A percentile compares a stretch with the other conserved stretches of the same genome.
Conservation (phyloP, 1,140 invertebrate genomes). For the Oedothorax gibbosus region DNA sequence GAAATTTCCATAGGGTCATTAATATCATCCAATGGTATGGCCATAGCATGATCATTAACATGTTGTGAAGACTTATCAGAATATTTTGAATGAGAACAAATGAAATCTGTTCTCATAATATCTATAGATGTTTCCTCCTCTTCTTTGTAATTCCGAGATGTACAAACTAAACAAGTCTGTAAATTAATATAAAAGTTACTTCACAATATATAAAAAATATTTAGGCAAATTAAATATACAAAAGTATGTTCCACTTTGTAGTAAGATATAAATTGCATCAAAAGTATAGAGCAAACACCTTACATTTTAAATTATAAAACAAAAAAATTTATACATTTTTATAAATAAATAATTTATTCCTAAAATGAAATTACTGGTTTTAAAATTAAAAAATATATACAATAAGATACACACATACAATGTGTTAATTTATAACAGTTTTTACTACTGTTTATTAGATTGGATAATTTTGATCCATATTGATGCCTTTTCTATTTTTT, state of each 20-base stretch:
- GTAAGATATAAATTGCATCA: neutral
- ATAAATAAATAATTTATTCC: too few relatives aligned
- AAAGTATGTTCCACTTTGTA: neutral
- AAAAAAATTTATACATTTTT: too few relatives aligned
- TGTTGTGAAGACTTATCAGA: conserved; percentile 1
- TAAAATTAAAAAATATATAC: too few relatives aligned
- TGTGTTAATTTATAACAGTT: too few relatives aligned
- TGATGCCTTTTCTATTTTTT: too few relatives aligned
- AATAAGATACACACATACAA: too few relatives aligned
- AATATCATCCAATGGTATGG: neutral
- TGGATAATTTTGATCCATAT: too few relatives aligned
- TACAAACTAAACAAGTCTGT: conserved; percentile 81
- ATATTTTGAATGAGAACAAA: conserved; percentile 23
- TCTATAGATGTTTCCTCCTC: conserved; percentile 63
- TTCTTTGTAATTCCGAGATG: conserved; percentile 69
- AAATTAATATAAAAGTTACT: conserved; percentile 33
- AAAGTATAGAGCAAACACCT: neutral
- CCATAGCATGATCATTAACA: neutral
- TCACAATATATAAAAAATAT: neutral
- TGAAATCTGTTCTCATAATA: conserved; percentile 38
- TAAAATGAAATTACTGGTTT: too few relatives aligned
- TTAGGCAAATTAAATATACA: neutral
- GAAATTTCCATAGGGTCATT: neutral
- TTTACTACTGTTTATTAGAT: too few relatives aligned
- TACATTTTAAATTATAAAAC: neutral